phyloP scores from a whole-genome alignment of 2,113 vertebrate genomes.

The Nesogale talazaci region DNA sequence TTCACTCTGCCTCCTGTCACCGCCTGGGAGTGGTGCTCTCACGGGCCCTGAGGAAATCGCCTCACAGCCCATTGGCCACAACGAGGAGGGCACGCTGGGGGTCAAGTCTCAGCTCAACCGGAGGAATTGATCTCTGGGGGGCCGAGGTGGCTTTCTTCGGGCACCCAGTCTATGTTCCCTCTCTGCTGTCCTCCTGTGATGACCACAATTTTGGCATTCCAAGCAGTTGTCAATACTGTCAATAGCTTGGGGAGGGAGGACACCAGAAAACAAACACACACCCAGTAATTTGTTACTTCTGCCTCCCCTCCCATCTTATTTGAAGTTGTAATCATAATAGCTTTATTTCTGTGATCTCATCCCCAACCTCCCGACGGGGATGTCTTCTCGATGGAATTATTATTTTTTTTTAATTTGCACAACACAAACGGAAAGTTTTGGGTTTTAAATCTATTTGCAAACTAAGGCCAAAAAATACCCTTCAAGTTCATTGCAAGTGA shows the following conservation, averaged over 20 bases:
- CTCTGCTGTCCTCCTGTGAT: not conserved
- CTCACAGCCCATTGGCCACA: not conserved
- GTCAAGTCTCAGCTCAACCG: not conserved
- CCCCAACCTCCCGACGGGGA: not conserved
- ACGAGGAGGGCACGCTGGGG: too few species aligned
- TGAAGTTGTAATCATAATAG: not conserved
- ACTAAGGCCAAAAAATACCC: not conserved
- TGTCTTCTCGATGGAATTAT: not conserved
- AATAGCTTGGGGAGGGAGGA: not conserved
- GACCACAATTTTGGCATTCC: not conserved
- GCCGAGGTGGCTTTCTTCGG: not conserved
- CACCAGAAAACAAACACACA: not conserved
- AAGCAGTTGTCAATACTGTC: not conserved
- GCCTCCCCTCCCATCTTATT: not conserved
- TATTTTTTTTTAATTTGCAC: not conserved
- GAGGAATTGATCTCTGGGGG: not conserved
- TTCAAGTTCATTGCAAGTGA: too few species aligned
- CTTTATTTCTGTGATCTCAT: not conserved
- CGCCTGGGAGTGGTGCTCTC: not conserved
- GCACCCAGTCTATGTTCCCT: not conserved
- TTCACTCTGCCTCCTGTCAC: not conserved
- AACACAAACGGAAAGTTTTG: not conserved
- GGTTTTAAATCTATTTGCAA: constrained; percentile 20
- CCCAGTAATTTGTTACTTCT: not conserved
- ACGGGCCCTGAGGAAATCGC: not conserved